These are phyloP conservation scores for Achroia grisella DNA, from an alignment of 1,140 invertebrate genomes.

Conservation along the genomic window DNA sequence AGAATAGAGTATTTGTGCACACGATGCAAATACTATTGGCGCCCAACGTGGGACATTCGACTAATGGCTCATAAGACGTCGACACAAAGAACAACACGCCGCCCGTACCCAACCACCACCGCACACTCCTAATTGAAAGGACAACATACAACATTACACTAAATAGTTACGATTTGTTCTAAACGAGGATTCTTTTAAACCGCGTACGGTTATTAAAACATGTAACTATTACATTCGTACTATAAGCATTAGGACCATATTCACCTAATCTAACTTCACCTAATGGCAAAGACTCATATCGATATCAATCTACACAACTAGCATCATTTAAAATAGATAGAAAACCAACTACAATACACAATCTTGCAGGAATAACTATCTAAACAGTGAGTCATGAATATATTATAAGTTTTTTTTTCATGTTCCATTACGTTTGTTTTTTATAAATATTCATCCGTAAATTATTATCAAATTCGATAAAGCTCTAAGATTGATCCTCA, in stretches of 20 bases:
- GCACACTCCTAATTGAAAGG: constrained; percentile 25
- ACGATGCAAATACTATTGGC: constrained; percentile 17
- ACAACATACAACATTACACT: constrained; percentile 39
- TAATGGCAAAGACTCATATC: constrained; percentile 30
- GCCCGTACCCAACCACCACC: constrained; percentile 22
- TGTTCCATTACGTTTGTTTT: constrained; percentile 31
- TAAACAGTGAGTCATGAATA: constrained; percentile 55
- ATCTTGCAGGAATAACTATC: constrained; percentile 52
- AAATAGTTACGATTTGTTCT: constrained; percentile 50
- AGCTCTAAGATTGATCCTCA: constrained; percentile 71
- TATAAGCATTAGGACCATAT: constrained; percentile 61
- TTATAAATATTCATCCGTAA: constrained; percentile 66
- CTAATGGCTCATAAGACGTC: constrained; percentile 29
- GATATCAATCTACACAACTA: constrained; percentile 49
- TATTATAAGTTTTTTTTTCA: constrained; percentile 35
- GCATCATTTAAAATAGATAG: constrained; percentile 65
- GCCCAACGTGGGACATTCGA: no score
- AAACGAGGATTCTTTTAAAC: constrained; percentile 47
- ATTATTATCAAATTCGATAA: constrained; percentile 74
- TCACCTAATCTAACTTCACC: constrained; percentile 35
- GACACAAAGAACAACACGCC: neutral
- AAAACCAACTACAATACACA: constrained; percentile 53
- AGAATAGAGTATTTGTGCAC: constrained; percentile 65
- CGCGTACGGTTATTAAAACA: constrained; percentile 40
- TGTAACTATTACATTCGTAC: constrained; percentile 52